phyloP scores from a whole-genome alignment of 2,888 invertebrate species.

The Limenitis camilla region DNA sequence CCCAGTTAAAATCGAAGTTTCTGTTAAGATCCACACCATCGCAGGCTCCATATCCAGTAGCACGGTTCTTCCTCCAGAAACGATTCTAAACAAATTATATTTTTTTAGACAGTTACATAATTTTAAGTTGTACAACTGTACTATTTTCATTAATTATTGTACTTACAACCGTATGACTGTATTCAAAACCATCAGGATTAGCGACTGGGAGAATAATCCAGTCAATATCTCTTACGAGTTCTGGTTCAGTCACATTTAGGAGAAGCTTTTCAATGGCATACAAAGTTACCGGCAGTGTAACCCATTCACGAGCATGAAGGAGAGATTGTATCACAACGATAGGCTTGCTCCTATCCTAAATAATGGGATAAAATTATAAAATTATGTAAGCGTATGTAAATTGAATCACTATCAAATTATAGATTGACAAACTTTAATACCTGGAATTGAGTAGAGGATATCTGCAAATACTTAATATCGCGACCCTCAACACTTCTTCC shows the following conservation, averaged over 20 bases:
- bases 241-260: slow-evolving; percentile 65
- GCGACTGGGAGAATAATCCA: slow-evolving; percentile 79
- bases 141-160: neutral
- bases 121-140: too few species aligned
- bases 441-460: slow-evolving; percentile 68
- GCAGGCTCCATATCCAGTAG: slow-evolving; percentile 66
- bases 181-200: slow-evolving; percentile 83
- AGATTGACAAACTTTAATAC: slow-evolving; percentile 26
- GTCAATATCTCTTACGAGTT: slow-evolving; percentile 74
- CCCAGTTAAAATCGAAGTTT: slow-evolving; percentile 83
- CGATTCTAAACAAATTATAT: slow-evolving; percentile 68
- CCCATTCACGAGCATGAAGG: slow-evolving; percentile 81
- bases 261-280: slow-evolving; percentile 79
- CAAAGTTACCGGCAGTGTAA: slow-evolving; percentile 74
- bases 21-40: slow-evolving; percentile 83
- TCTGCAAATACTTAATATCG: slow-evolving; percentile 70
- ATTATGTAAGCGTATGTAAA: too few species aligned
- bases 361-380: neutral
- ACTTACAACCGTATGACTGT: slow-evolving; percentile 62
- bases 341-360: slow-evolving; percentile 59
- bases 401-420: too few species aligned
- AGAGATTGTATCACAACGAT: slow-evolving; percentile 75
- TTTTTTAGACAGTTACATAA: too few species aligned
- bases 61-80: slow-evolving; percentile 81
- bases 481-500: slow-evolving; percentile 75